Percentiles rank a stretch among this genome's conserved stretches.
Conservation (phyloP, 2,888 invertebrate genomes). For the Netelia virgata region DNA sequence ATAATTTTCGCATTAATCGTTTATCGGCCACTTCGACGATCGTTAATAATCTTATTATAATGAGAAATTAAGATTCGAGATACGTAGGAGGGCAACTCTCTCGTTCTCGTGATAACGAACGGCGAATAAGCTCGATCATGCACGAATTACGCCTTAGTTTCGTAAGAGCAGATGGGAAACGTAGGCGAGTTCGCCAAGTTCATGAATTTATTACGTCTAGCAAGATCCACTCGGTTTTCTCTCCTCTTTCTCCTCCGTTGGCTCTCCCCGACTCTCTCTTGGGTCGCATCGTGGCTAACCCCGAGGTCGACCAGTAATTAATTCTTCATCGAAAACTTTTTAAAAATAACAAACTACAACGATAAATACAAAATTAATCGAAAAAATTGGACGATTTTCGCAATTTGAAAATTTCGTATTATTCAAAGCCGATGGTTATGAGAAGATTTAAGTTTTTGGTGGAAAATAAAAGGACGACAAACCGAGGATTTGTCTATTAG, state of each 20-base stretch:
- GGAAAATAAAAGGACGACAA: no score
- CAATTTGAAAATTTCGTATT: no score
- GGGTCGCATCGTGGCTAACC: not conserved
- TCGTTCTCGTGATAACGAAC: conserved; percentile 12
- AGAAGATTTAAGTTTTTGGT: no score
- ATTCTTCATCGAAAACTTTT: no score
- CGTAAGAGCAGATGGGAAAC: not conserved
- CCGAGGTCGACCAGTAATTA: no score
- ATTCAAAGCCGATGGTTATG: no score
- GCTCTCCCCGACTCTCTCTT: conserved; percentile 3
- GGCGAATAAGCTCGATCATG: conserved; percentile 28
- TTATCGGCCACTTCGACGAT: conserved; percentile 7
- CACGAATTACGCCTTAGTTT: conserved; percentile 28
- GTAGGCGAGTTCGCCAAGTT: conserved; percentile 43
- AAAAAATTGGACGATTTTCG: no score
- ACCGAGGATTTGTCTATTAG: no score
- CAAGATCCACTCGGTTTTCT: not conserved
- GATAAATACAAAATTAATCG: no score
- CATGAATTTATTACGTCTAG: conserved; percentile 56
- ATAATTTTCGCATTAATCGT: not conserved
- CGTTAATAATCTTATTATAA: conserved; percentile 26
- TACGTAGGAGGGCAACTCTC: not conserved
- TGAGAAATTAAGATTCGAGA: conserved; percentile 44
- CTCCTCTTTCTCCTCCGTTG: not conserved
- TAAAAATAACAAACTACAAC: no score